phyloP scores from a whole-genome alignment of 2,113 vertebrate species.

The Dicrurus megarhynchus region DNA sequence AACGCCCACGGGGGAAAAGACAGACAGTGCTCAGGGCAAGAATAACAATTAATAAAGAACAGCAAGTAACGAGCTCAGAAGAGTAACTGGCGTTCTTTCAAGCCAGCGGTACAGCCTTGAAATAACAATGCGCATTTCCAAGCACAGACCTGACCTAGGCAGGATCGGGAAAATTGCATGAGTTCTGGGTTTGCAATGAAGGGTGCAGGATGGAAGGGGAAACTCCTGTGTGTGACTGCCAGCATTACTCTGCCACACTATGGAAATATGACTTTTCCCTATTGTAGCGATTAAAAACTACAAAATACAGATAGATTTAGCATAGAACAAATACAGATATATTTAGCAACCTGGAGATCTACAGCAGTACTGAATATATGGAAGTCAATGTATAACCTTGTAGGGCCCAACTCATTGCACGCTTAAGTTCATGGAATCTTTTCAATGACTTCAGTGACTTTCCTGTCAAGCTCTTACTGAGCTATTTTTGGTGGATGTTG shows the following conservation, averaged over 20 bases:
- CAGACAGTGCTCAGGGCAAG: background rate
- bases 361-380: background rate
- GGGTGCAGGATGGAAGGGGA: background rate
- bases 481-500: slow-evolving; percentile 59
- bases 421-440: slow-evolving; percentile 1
- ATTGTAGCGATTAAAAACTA: background rate
- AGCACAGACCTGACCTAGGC: background rate
- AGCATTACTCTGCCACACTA: background rate
- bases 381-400: background rate
- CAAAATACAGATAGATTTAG: background rate
- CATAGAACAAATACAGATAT: background rate
- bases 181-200: background rate
- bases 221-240: background rate
- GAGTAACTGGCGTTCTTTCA: background rate
- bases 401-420: background rate
- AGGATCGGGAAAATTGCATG: background rate
- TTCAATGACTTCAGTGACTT: slow-evolving; percentile 52
- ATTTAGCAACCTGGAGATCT: background rate
- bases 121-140: background rate
- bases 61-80: background rate
- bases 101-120: background rate
- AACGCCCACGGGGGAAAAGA: background rate
- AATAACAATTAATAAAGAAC: background rate
- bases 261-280: background rate
- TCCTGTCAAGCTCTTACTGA: background rate